Base-by-base conservation (phyloP, 2,888 invertebrate genomes). In the Palloptera scutellata region DNA sequence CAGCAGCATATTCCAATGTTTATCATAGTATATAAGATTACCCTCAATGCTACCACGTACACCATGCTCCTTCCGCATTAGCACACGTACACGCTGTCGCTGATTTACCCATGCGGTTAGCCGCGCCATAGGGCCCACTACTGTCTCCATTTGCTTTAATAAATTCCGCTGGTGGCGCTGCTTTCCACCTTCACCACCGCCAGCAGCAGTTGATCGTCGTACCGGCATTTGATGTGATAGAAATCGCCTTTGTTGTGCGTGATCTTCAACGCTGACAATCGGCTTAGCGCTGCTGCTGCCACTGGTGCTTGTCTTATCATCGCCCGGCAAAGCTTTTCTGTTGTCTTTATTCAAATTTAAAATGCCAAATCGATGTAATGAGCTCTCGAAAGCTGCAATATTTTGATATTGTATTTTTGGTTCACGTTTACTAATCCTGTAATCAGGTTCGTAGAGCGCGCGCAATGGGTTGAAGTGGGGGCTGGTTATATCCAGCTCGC, bases 1-100 rank as follows among this genome's bases (percentile, higher is more conserved):
- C 63, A 97, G 85, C 6, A 93, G 91, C 76, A 98, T 83, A 86
- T 98, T 98, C 93, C 95, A 96, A 82, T 96, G 95, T 81, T 94
- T 96, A 85, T 98, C 98, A 84, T 95, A 98, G 2, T 94, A 94
- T 17, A 91, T 88, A 40, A 97, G 85, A 74, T 89, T 91, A 1
- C 94, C 98, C 70, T 90, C 89, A 69, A 94, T 89, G 70, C 88
- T 89, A 3, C 97, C 96, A 65, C 96, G 87, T 30, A 96, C 85
- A 12, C 90, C 90, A 48, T 86, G 87, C 30, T 89, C 90, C 74
- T 89, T 89, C 64, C 97, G 88, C 0, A 93, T 93, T 78, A 90
- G 88, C 54, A 85, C 77, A 45, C 77, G 79, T 1, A 85, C 69
- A 3, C 75, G 74, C 1, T 62, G 57, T 9, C 69, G 42, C 1